These are phyloP conservation scores for Ommatoiulus sabulosus DNA, from an alignment of 2,888 invertebrate species.

Conservation along the genomic window DNA sequence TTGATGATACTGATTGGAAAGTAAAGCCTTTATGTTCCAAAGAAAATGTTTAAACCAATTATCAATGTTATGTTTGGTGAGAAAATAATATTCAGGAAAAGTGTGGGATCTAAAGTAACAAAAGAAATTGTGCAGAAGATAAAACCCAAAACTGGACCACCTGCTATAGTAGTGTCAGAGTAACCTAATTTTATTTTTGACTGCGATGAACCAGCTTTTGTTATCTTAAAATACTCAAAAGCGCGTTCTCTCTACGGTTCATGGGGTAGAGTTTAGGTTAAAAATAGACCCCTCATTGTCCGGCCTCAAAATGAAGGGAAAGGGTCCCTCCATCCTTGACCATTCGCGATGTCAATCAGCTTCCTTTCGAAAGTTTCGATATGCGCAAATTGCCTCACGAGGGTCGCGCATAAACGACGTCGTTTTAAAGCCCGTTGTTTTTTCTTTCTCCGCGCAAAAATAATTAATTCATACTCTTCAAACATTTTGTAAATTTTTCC, in stretches of 20 bases:
- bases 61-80: too few relatives aligned
- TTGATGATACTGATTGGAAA: too few relatives aligned
- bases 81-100: too few relatives aligned
- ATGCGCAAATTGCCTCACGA: background rate
- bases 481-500: too few relatives aligned
- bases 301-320: background rate
- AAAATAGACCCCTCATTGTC: constrained; percentile 20
- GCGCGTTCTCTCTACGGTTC: background rate
- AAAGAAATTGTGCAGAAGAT: too few relatives aligned
- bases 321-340: constrained; percentile 8
- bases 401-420: background rate
- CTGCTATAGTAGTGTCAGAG: background rate
- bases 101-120: too few relatives aligned
- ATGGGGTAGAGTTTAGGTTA: too few relatives aligned
- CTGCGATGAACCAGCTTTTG: background rate
- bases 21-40: too few relatives aligned
- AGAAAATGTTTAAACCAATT: too few relatives aligned
- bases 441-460: too few relatives aligned
- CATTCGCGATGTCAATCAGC: background rate
- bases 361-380: background rate
- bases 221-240: background rate
- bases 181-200: constrained; percentile 30
- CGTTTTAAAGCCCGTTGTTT: background rate
- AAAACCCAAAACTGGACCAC: background rate
- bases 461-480: too few relatives aligned